Evolutionary conservation across 2,797 vertebrate species (phyloP), one percentile per base, ranked within the genome.

Genomic region (Netta rufina): DNA sequence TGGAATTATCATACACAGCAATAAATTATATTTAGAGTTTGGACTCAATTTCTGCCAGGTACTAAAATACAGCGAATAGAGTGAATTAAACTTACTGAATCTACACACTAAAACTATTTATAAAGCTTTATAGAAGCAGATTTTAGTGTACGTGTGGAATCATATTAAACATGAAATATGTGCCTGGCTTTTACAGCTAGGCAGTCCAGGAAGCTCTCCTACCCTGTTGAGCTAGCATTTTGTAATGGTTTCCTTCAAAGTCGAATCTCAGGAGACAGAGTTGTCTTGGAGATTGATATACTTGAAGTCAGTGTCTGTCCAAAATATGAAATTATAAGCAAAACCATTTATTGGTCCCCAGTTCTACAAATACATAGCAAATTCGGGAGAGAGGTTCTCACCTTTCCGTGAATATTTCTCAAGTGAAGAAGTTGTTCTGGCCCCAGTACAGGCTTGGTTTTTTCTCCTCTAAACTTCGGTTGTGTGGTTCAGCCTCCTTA

Each of bases 81-180:
- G 20, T 93, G 76, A 97, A 94, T 92, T 97, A 90, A 73, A 61
- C 53, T 77, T 49, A 90, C 43, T 1, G 20, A 91, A 89, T 96
- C 66, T 38, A 81, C 77, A 69, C 13, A 56, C 15, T 94, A 66
- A 92, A 96, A 95, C 57, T 94, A 89, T 95, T 94, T 94, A 84
- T 92, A 74, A 94, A 90, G 76, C 66, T 95, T 67, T 78, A 64
- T 60, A 83, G 90, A 95, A 95, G 33, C 85, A 97, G 86, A 92
- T 96, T 87, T 79, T 81, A 58, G 33, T 1, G 0, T 82, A 12
- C 96, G 12, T 32, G 11, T 91, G 49, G 41, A 83, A 83, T 92
- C 60, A 30, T 84, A 70, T 93, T 89, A 84, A 92, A 87, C 45
- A 64, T 75, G 53, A 80, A 54, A 83, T 81, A 30, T 58, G 45